These are phyloP conservation scores for Epinephelus moara DNA, from an alignment of 2,113 vertebrate species.

Conservation along the genomic window DNA sequence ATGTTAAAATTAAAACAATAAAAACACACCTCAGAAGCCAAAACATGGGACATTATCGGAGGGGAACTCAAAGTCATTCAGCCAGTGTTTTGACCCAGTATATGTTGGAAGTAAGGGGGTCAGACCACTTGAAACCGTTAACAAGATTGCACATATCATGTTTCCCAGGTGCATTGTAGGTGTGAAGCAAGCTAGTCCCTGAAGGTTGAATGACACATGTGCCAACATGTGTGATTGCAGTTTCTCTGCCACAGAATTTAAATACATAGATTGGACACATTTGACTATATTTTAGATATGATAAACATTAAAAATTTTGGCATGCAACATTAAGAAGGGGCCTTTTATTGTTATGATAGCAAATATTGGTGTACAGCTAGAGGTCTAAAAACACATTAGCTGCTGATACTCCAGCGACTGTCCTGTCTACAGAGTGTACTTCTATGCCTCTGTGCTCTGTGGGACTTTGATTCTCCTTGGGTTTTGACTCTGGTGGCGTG, in stretches of 20 bases:
- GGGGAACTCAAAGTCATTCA: conserved; percentile 12
- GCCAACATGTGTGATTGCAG: conserved; percentile 25
- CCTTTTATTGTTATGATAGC: not conserved
- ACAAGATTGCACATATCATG: conserved; percentile 38
- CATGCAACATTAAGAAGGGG: not conserved
- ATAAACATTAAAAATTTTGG: not conserved
- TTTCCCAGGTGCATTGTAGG: conserved; percentile 53
- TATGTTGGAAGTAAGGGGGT: not conserved
- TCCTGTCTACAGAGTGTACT: conserved; percentile 13
- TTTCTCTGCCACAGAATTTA: conserved; percentile 17
- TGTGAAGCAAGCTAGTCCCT: conserved; percentile 38
- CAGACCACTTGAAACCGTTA: conserved; percentile 3
- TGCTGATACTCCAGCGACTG: not conserved
- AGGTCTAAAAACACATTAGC: not conserved
- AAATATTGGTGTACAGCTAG: not conserved
- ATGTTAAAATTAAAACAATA: not conserved
- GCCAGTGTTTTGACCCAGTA: conserved; percentile 20
- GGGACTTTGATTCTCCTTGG: conserved; percentile 38
- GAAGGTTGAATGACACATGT: conserved; percentile 19
- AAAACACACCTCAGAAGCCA: not conserved
- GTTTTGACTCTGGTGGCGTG: conserved; percentile 59
- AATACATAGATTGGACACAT: not conserved
- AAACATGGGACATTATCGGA: not conserved
- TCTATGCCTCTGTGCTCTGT: conserved; percentile 37
- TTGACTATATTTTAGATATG: not conserved